phyloP scores from a whole-genome alignment of 2,797 vertebrate genomes.

The Anolis apletophallus region DNA sequence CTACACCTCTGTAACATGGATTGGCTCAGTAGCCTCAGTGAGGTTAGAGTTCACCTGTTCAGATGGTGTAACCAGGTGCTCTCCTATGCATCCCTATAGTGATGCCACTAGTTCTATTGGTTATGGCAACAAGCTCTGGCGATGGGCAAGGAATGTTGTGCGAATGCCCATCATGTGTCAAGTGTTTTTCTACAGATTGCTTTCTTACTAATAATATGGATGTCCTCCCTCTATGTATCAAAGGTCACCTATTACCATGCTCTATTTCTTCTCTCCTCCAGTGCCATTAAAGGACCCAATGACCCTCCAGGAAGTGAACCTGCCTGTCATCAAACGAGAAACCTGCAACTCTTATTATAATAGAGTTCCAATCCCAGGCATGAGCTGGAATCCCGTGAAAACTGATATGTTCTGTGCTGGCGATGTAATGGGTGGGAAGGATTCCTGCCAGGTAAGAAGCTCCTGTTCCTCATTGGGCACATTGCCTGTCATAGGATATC shows the following conservation, averaged over 20 bases:
- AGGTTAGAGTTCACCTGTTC: too few relatives aligned
- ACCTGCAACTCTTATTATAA: constrained; percentile 63
- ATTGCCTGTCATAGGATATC: too few relatives aligned
- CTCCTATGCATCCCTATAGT: too few relatives aligned
- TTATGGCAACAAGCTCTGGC: too few relatives aligned
- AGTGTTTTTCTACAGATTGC: neutral
- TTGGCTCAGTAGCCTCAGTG: too few relatives aligned
- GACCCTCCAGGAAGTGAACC: constrained; percentile 72
- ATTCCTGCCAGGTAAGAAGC: constrained; percentile 73
- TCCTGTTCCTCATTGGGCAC: too few relatives aligned
- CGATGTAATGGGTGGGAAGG: constrained; percentile 59
- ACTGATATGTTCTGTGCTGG: constrained; percentile 78
- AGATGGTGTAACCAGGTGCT: too few relatives aligned
- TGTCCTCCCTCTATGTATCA: neutral
- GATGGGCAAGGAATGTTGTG: neutral
- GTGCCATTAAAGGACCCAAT: constrained; percentile 39
- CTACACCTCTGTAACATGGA: too few relatives aligned
- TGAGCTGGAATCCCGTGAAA: accelerated
- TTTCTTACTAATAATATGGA: neutral
- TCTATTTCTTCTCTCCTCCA: constrained; percentile 23
- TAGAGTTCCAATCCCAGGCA: accelerated
- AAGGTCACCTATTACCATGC: too few relatives aligned
- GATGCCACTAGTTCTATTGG: too few relatives aligned
- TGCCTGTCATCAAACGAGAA: constrained; percentile 67
- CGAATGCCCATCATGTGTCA: neutral